Base-by-base conservation (phyloP, 30 jellyfish, hydroid and myxozoan genomes). In the Cassiopea xamachana region DNA sequence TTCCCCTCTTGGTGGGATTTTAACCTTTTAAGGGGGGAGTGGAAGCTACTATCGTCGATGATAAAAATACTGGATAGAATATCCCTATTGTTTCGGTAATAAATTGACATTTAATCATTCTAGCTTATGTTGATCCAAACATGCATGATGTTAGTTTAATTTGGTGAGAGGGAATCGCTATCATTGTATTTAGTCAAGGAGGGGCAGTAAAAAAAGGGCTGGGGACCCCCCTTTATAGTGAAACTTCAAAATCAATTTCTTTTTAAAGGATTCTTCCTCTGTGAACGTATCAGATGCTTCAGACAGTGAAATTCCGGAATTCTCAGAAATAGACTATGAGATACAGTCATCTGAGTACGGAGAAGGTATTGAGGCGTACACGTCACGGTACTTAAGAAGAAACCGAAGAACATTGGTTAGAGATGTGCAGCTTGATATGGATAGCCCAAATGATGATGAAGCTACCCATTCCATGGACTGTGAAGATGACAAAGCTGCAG, bases 291-390 rank as follows among this genome's bases (percentile, higher is more conserved):
- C 92, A 10, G 48, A 73, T 39, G 78, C 13, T 1, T 71, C 85
- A 10, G 92, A 84, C 18, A 3, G 19, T 5, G 91, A 83, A 12
- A 84, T 16, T 0, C 27, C 49, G 46, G 92, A 84, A 44, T 70
- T 70, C 47, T 71, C 86, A 2, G 77, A 84, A 58, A 45, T 71
- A 55, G 60, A 84, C 50, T 13, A 55, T 3, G 46, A 69, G 62
- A 81, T 27, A 27, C 39, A 19, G 69, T 9, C 67, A 3, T 46
- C 88, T 17, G 43, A 17, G 8, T 5, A 17, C 43, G 27, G 15
- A 64, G 74, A 64, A 13, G 27, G 15, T 55, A 55, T 6, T 10
- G 7, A 3, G 12, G 64, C 39, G 39, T 27, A 55, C 12, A 55
- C 12, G 7, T 55, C 64, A 0, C 64, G 7, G 64, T 10, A 55